A percentile compares a stretch with the other conserved stretches of the same genome.
phyloP scores from a whole-genome alignment of 2,797 vertebrate genomes.

The Anguilla marmorata region DNA sequence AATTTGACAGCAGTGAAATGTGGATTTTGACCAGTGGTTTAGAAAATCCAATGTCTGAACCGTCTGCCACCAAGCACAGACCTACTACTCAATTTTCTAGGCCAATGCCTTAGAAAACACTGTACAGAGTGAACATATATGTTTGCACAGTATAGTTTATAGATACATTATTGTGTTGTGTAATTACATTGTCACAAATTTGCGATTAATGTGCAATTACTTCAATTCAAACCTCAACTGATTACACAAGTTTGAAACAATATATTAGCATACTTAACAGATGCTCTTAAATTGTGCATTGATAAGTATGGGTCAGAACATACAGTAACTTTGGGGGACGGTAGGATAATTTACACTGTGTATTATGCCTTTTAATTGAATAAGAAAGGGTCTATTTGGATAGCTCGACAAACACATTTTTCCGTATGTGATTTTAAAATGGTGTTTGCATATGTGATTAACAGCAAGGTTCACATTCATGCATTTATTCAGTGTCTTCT shows the following conservation, averaged over 20 bases:
- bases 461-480: not conserved
- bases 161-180: not conserved
- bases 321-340: not conserved
- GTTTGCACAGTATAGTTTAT: not conserved
- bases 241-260: not conserved
- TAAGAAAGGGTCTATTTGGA: too few species aligned
- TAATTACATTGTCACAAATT: not conserved
- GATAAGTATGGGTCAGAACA: not conserved
- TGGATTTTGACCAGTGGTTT: slow-evolving; percentile 2
- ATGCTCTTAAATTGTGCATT: not conserved
- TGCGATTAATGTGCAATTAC: not conserved
- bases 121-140: not conserved
- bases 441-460: not conserved
- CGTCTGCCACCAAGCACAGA: not conserved
- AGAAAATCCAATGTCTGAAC: not conserved
- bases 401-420: not conserved
- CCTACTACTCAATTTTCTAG: not conserved
- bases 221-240: not conserved
- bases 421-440: not conserved
- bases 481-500: not conserved
- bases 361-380: too few species aligned
- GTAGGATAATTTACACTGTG: not conserved
- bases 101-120: not conserved
- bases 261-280: not conserved
- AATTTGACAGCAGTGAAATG: not conserved